phyloP scores from a whole-genome alignment of 1,140 invertebrate genomes.

The Lysiphlebus fabarum region DNA sequence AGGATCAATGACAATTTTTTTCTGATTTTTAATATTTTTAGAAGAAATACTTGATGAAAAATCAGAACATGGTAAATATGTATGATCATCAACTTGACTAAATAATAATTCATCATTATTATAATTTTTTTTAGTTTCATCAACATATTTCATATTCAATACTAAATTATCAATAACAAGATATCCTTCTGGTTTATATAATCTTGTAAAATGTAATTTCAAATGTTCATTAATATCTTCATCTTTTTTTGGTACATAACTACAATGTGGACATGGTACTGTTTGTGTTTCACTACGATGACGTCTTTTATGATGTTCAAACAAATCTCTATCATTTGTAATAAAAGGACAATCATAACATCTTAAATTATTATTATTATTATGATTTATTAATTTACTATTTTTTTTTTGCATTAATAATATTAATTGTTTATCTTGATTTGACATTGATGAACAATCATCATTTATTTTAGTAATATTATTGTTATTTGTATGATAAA shows the following conservation, averaged over 20 bases:
- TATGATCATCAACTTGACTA: slow-evolving; percentile 48
- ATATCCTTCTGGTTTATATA: slow-evolving; percentile 62
- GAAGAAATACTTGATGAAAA: slow-evolving; percentile 27
- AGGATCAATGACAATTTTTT: slow-evolving; percentile 58
- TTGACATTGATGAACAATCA: slow-evolving; percentile 27
- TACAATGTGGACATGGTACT: slow-evolving; percentile 74
- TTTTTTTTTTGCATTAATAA: slow-evolving; percentile 53
- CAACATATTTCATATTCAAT: slow-evolving; percentile 49
- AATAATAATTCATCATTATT: slow-evolving; percentile 43
- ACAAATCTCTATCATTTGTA: slow-evolving; percentile 67
- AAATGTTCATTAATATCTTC: slow-evolving; percentile 77
- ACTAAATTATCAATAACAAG: slow-evolving; percentile 59
- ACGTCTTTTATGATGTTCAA: slow-evolving; percentile 72
- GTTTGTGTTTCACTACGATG: slow-evolving; percentile 65
- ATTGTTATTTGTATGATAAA: neutral
- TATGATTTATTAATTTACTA: slow-evolving; percentile 46
- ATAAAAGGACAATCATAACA: slow-evolving; percentile 79
- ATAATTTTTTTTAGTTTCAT: slow-evolving; percentile 36
- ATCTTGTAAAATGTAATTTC: slow-evolving; percentile 72
- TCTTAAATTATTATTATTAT: slow-evolving; percentile 34
- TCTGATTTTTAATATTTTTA: slow-evolving; percentile 39
- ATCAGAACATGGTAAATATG: slow-evolving; percentile 37
- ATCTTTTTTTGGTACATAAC: slow-evolving; percentile 74
- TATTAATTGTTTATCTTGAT: slow-evolving; percentile 51
- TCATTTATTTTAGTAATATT: slow-evolving; percentile 10